A percentile compares a stretch with the other conserved stretches of the same genome.
Evolutionary conservation across 1,140 invertebrate species (phyloP).

Genomic region (Doryteuthis pealeii): DNA sequence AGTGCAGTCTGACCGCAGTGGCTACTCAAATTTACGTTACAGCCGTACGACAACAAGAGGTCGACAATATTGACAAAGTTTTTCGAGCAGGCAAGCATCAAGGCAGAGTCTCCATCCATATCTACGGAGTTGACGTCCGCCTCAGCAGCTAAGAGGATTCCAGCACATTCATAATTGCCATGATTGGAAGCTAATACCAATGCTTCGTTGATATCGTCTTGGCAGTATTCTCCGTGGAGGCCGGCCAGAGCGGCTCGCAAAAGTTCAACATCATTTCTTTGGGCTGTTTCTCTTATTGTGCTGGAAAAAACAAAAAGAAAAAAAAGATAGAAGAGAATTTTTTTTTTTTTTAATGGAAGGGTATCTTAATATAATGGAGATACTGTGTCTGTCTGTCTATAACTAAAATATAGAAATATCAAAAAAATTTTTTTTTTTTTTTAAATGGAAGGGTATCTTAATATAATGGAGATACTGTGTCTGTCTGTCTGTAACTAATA

Average conservation of each 20-base stretch:
- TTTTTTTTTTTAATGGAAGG: too few relatives aligned
- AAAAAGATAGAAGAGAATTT: background rate
- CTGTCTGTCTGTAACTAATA: too few relatives aligned
- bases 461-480: too few relatives aligned
- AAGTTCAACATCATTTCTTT: conserved; percentile 4
- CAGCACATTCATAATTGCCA: conserved; percentile 39
- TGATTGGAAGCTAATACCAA: conserved; percentile 9
- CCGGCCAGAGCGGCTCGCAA: background rate
- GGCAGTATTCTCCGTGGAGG: background rate
- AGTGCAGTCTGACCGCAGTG: conserved; percentile 6
- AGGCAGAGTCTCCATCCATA: conserved; percentile 41
- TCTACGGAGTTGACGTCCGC: conserved; percentile 56
- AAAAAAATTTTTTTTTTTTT: too few relatives aligned
- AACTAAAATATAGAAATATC: too few relatives aligned
- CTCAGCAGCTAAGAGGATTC: conserved; percentile 48
- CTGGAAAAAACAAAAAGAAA: conserved; percentile 7
- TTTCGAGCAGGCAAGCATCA: conserved; percentile 75
- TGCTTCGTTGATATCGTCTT: conserved; percentile 9
- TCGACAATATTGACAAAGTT: conserved; percentile 1
- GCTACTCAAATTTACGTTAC: conserved; percentile 1
- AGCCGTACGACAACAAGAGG: background rate
- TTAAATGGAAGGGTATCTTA: too few relatives aligned
- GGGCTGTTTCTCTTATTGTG: conserved; percentile 5
- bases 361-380: too few relatives aligned
- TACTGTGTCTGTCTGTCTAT: too few relatives aligned